Evolutionary conservation across 2,113 vertebrate genomes (phyloP), one percentile per base, ranked within the genome.

Genomic region (Amphiprion ocellaris): DNA sequence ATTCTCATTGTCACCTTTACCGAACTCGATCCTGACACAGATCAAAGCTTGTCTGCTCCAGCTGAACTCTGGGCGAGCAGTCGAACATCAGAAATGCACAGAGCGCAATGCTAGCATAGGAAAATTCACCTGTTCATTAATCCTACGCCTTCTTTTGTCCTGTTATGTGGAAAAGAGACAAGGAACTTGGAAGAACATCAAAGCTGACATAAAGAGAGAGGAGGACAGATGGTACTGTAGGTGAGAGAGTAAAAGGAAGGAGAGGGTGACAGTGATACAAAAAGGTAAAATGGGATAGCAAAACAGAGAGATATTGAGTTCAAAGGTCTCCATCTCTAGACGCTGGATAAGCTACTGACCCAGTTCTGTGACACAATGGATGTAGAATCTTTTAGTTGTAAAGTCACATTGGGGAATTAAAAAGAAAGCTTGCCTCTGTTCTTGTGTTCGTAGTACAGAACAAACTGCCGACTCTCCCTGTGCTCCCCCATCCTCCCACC

Each of bases 341-440:
- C 1, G 11, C 47, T 49, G 44, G 75, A 68, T 55, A 67, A 83
- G 81, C 79, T 66, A 78, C 67, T 80, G 69, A 69, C 79, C 75
- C 65, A 90, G 28, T 79, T 87, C 70, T 77, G 61, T 59, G 65
- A 83, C 70, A 74, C 72, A 68, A 62, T 44, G 41, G 24, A 73
- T 75, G 61, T 62, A 23, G 63, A 82, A 55, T 71, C 23, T 73
- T 80, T 72, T 54, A 47, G 46, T 82, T 85, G 77, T 82, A 85
- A 90, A 85, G 77, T 86, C 61, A 70, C 87, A 60, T 49, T 26
- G 60, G 90, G 87, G 88, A 84, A 86, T 83, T 83, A 71, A 83
- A 21, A 83, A 74, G 47, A 77, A 84, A 28, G 14, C 76, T 24
- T 41, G 47, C 49, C 28, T 85, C 28, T 83, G 60, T 77, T 81